phyloP scores from a whole-genome alignment of 2,113 vertebrate species.

The Sorex fumeus region DNA sequence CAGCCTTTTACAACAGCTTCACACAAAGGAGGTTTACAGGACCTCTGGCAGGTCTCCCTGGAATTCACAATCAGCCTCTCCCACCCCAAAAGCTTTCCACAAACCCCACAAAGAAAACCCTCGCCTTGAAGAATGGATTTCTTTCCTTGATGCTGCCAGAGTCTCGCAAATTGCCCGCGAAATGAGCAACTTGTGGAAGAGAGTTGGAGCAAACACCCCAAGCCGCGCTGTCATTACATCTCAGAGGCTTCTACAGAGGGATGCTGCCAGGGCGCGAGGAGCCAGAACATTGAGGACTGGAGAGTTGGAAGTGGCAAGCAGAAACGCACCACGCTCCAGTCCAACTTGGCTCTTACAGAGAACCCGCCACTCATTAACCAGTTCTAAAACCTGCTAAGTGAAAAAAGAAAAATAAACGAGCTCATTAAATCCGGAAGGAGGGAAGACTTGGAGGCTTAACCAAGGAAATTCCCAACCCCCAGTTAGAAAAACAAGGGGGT shows the following conservation, averaged over 20 bases:
- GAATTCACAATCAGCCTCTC: constrained; percentile 33
- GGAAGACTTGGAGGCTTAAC: constrained; percentile 61
- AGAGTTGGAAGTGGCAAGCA: constrained; percentile 38
- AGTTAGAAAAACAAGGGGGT: constrained; percentile 59
- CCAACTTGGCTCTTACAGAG: constrained; percentile 66
- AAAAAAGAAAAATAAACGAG: constrained; percentile 81
- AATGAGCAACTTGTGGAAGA: neutral
- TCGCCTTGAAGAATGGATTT: neutral
- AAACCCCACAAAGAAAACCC: neutral
- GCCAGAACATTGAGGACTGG: neutral
- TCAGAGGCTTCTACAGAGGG: constrained; percentile 65
- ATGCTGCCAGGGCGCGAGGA: constrained; percentile 28
- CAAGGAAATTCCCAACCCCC: constrained; percentile 71
- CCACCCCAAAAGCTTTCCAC: neutral
- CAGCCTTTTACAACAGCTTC: neutral
- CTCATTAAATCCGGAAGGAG: constrained; percentile 79
- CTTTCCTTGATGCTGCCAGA: neutral
- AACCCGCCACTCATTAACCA: constrained; percentile 76
- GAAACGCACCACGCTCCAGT: neutral
- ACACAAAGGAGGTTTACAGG: constrained; percentile 25
- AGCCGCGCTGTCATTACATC: neutral
- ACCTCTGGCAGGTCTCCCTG: constrained; percentile 52
- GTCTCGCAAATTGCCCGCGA: neutral
- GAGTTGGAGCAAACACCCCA: neutral
- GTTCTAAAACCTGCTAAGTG: constrained; percentile 65